Percentiles rank a stretch among this genome's conserved stretches.
These are phyloP conservation scores for Macaria notata DNA, from an alignment of 2,888 invertebrate species.

Conservation along the genomic window DNA sequence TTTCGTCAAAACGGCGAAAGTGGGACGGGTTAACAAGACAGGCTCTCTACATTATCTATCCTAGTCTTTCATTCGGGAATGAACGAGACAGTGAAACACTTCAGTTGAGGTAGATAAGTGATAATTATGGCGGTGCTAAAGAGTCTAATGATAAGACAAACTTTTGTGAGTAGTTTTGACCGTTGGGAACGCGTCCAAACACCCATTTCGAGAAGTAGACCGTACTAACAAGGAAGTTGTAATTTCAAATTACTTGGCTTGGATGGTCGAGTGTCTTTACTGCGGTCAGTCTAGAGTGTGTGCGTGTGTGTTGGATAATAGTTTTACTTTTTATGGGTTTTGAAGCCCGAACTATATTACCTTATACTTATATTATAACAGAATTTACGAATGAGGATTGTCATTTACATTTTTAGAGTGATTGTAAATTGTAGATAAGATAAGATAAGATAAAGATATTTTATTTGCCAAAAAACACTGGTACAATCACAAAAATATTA, in stretches of 20 bases:
- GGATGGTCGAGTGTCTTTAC: slow-evolving; percentile 12
- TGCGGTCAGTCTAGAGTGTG: slow-evolving; percentile 18
- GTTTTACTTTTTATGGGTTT: too few relatives aligned
- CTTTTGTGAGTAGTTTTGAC: slow-evolving; percentile 28
- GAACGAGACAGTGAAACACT: slow-evolving; percentile 28
- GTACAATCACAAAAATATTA: too few relatives aligned
- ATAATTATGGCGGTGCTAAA: slow-evolving; percentile 52
- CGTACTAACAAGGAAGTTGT: slow-evolving; percentile 32
- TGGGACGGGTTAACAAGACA: slow-evolving; percentile 32
- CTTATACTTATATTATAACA: too few relatives aligned
- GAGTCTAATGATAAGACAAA: slow-evolving; percentile 50
- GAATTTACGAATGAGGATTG: too few relatives aligned
- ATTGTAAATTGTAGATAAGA: too few relatives aligned
- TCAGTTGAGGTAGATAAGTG: slow-evolving; percentile 45
- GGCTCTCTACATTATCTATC: slow-evolving; percentile 16
- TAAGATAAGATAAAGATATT: too few relatives aligned
- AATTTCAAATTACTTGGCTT: slow-evolving; percentile 25
- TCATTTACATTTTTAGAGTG: too few relatives aligned
- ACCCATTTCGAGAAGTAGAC: slow-evolving; percentile 18
- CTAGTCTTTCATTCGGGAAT: slow-evolving; percentile 25
- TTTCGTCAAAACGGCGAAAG: slow-evolving; percentile 47
- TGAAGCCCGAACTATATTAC: too few relatives aligned
- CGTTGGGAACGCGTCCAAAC: slow-evolving; percentile 15
- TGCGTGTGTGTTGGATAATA: too few relatives aligned
- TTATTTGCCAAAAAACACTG: too few relatives aligned